Percentiles rank a stretch among this genome's conserved stretches.
Conservation (phyloP, 2,797 vertebrate genomes). For the Nyctibius grandis region DNA sequence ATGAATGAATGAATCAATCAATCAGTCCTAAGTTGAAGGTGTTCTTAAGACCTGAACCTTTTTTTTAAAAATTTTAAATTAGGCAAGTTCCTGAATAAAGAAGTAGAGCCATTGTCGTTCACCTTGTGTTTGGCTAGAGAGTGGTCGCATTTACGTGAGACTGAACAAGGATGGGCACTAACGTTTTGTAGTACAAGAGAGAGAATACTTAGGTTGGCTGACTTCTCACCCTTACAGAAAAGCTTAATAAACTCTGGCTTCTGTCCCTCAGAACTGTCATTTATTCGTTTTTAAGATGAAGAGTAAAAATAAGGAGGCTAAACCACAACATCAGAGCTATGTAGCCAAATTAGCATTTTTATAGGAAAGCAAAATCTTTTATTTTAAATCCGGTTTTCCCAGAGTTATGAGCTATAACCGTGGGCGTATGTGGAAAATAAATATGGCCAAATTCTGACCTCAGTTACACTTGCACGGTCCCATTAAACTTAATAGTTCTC, state of each 20-base stretch:
- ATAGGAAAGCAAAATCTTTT: neutral
- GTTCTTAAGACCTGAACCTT: neutral
- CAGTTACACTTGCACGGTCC: neutral
- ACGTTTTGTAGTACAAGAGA: neutral
- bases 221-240: neutral
- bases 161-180: neutral
- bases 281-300: neutral
- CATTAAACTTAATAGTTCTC: neutral
- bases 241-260: neutral
- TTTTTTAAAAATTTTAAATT: neutral
- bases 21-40: neutral
- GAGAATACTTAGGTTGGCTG: neutral
- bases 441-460: neutral
- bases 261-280: neutral
- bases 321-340: neutral
- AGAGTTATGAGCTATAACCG: neutral
- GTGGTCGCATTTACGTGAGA: rapidly evolving
- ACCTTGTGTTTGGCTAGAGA: neutral
- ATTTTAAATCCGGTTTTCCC: neutral
- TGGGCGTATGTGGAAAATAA: neutral
- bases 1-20: neutral
- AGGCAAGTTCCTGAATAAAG: neutral
- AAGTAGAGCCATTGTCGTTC: neutral
- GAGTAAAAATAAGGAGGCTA: neutral
- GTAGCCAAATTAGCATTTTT: neutral